These are phyloP conservation scores for Melikaiella ostensackeni DNA, from an alignment of 2,888 invertebrate genomes.

Conservation along the genomic window DNA sequence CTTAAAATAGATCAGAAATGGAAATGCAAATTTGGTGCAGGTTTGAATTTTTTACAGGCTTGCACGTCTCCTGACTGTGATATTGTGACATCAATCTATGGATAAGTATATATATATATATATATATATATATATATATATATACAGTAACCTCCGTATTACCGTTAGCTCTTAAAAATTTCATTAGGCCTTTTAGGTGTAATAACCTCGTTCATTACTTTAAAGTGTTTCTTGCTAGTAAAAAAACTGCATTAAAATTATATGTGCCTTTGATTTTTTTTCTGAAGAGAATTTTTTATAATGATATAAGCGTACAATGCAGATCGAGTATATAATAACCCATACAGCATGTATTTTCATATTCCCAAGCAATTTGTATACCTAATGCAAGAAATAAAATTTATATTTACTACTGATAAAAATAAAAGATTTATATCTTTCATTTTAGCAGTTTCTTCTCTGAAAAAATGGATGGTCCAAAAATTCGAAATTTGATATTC, in stretches of 20 bases:
- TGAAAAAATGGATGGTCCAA: too few species aligned
- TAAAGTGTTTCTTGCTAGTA: neutral
- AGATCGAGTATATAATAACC: too few species aligned
- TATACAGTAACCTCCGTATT: neutral
- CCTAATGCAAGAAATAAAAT: too few species aligned
- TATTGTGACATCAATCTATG: neutral
- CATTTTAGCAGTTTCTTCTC: too few species aligned
- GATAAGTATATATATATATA: neutral
- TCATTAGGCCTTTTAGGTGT: neutral
- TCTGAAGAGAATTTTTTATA: neutral
- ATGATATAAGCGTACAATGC: too few species aligned
- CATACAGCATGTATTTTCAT: too few species aligned
- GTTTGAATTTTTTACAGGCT: neutral
- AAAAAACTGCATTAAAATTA: neutral
- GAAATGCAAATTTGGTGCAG: neutral
- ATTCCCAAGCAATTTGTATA: too few species aligned
- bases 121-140: too few species aligned
- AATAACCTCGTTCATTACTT: neutral
- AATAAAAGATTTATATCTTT: too few species aligned
- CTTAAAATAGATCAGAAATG: slow-evolving; percentile 10
- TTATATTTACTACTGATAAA: too few species aligned
- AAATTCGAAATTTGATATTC: too few species aligned
- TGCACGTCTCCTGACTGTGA: neutral
- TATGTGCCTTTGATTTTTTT: neutral
- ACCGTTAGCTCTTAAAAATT: neutral